These are phyloP conservation scores for Solenopsis fugax DNA, from an alignment of 1,140 invertebrate genomes.

Conservation along the genomic window DNA sequence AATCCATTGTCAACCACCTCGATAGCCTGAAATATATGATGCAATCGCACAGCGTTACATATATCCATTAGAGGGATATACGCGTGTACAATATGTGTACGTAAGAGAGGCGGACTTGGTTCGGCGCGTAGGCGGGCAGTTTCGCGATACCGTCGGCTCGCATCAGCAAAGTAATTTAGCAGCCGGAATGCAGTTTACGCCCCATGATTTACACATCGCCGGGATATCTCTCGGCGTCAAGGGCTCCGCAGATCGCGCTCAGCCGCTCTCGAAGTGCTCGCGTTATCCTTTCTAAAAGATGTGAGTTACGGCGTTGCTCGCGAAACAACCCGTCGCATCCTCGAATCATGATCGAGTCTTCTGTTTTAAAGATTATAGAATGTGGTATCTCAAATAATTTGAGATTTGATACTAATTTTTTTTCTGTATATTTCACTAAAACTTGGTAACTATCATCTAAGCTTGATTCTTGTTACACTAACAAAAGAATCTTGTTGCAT, in stretches of 20 bases:
- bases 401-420: too few species aligned
- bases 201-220: slow-evolving; percentile 71
- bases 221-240: slow-evolving; percentile 60
- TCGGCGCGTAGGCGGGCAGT: slow-evolving; percentile 63
- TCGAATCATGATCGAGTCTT: neutral
- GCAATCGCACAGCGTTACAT: slow-evolving; percentile 1
- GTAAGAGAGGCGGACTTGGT: slow-evolving; percentile 32
- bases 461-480: too few species aligned
- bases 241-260: slow-evolving; percentile 63
- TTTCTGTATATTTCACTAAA: too few species aligned
- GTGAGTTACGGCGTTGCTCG: slow-evolving; percentile 19
- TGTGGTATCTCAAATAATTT: neutral
- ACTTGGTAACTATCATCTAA: too few species aligned
- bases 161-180: slow-evolving; percentile 72
- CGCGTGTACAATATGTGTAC: neutral
- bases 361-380: neutral
- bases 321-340: neutral
- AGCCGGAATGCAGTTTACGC: slow-evolving; percentile 67
- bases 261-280: slow-evolving; percentile 16
- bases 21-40: neutral
- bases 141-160: slow-evolving; percentile 48
- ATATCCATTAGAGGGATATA: neutral
- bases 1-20: slow-evolving; percentile 1
- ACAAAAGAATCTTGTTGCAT: too few species aligned
- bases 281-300: slow-evolving; percentile 16